A percentile compares a stretch with the other conserved stretches of the same genome.
phyloP scores from a whole-genome alignment of 2,113 vertebrate genomes.

The Pygoscelis antarcticus region DNA sequence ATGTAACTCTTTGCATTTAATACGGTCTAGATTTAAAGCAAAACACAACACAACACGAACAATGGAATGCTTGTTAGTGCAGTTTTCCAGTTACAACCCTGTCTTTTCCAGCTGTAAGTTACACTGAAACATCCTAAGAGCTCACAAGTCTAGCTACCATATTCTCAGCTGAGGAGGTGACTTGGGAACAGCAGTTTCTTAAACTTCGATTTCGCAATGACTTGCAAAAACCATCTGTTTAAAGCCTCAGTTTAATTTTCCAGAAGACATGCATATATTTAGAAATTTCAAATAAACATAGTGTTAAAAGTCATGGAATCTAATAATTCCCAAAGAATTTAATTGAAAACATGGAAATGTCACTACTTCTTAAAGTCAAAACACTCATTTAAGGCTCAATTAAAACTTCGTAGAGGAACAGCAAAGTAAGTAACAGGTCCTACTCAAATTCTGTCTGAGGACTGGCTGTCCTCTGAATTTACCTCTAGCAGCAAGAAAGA shows the following conservation, averaged over 20 bases:
- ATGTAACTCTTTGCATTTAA: background rate
- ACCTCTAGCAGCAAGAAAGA: background rate
- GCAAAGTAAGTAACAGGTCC: background rate
- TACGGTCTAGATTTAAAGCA: background rate
- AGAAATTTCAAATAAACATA: background rate
- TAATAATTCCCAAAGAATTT: background rate
- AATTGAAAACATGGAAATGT: background rate
- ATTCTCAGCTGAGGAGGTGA: background rate
- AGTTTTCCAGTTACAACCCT: background rate
- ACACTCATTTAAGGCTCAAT: background rate
- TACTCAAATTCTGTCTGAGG: background rate
- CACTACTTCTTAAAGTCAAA: background rate
- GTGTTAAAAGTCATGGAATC: background rate
- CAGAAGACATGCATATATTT: background rate
- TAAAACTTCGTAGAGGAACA: background rate
- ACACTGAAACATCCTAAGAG: background rate
- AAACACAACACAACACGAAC: background rate
- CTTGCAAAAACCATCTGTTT: background rate
- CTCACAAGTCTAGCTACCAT: background rate
- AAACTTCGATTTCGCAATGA: background rate
- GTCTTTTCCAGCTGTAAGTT: background rate
- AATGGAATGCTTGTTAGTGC: background rate
- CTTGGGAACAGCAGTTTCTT: background rate
- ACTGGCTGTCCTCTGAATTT: background rate
- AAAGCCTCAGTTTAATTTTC: background rate